Percentiles rank a stretch among this genome's conserved stretches.
Evolutionary conservation across 1,140 invertebrate genomes (phyloP).

Genomic region (Agrypnia vestita): DNA sequence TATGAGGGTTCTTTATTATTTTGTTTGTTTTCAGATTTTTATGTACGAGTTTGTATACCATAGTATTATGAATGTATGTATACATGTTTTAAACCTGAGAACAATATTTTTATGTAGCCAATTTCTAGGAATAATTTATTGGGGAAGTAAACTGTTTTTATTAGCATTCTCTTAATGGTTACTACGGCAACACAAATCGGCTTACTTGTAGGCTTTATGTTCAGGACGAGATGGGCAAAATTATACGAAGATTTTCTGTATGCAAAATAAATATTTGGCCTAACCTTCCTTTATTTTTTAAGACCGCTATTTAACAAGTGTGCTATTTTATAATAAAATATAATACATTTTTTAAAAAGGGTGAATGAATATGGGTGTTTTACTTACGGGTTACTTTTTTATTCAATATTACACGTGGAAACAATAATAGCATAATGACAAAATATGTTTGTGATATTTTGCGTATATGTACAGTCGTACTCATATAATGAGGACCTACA

Average conservation of each 20-base stretch:
- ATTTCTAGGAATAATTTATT: constrained; percentile 28
- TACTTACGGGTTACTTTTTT: too few relatives aligned
- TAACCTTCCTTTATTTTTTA: constrained; percentile 6
- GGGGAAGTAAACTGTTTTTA: constrained; percentile 33
- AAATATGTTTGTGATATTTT: too few relatives aligned
- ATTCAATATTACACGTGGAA: too few relatives aligned
- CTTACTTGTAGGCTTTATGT: constrained; percentile 35
- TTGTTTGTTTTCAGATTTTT: too few relatives aligned
- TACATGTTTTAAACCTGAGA: constrained; percentile 18
- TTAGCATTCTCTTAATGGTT: constrained; percentile 13
- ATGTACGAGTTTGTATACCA: too few relatives aligned
- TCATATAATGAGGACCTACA: too few relatives aligned
- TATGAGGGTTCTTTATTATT: too few relatives aligned
- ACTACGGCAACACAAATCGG: constrained; percentile 39
- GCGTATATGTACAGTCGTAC: too few relatives aligned
- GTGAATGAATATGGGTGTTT: too few relatives aligned
- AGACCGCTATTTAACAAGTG: constrained; percentile 24
- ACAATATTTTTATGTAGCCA: constrained; percentile 21
- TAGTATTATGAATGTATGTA: too few relatives aligned
- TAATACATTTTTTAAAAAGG: too few relatives aligned
- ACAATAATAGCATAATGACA: too few relatives aligned
- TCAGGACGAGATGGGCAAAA: constrained; percentile 29
- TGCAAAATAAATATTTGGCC: constrained; percentile 30
- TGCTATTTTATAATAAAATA: background rate
- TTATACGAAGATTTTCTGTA: constrained; percentile 33